Base-by-base conservation (phyloP, 2,113 vertebrate genomes). In the Dipodomys stephensi region DNA sequence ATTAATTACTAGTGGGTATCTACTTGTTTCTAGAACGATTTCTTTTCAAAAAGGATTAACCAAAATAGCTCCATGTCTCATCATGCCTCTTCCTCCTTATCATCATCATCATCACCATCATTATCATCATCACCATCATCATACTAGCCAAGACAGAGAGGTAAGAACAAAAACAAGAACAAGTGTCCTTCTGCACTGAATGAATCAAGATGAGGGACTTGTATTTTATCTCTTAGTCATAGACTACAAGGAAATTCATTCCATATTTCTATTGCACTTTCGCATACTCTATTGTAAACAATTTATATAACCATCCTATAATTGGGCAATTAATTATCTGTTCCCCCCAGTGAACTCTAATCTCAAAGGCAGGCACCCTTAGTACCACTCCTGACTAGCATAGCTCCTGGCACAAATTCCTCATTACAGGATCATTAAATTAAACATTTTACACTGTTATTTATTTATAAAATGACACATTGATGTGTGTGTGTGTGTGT, bases 171-270 rank as follows among this genome's bases (percentile, higher is more conserved):
- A 16, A 11, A 13, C 53, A 57, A 57, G 53, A 57, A 57, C 53
- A 57, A 57, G 12, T 57, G 12, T 18, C 53, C 53, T 57, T 57
- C 53, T 76, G 35, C 28, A 87, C 30, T 46, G 11, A 90, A 2
- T 94, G 32, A n/a, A 64, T 93, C 53, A 57, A 53, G 64, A 39
- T 39, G 39, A 65, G 65, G 84, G 87, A 53, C 18, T 49, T 69
- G 46, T 35, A 79, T 39, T 39, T 39, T 60, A 80, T 25, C 65
- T 79, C 62, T 62, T 30, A 76, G 68, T 87, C 18, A 83, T 0
- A 19, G 32, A 74, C 62, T 74, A 80, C 2, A 77, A 87, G 23
- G 73, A 94, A 91, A 30, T 80, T 91, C 32, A 69, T 25, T 78
- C 30, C 44, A 87, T 7, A 62, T 87, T 64, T 15, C n/a, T 44